Conservation (phyloP, 2,797 vertebrate genomes). For the Cyclopterus lumpus region DNA sequence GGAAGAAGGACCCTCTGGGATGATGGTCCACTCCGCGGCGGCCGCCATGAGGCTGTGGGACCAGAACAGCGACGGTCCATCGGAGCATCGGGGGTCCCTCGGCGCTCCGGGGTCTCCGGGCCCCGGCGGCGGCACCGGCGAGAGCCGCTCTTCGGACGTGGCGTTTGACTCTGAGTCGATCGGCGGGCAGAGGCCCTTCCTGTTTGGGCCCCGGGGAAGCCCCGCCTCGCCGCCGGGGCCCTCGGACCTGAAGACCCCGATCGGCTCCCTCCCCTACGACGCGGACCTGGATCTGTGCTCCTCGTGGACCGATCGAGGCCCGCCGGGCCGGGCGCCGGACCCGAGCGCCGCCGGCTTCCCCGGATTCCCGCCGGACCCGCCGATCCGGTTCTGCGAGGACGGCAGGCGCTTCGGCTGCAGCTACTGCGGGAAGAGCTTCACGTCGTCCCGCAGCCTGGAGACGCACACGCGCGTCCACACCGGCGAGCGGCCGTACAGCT, state of each 20-base stretch:
- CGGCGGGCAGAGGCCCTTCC: slow-evolving; percentile 25
- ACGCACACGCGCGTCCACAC: slow-evolving; percentile 82
- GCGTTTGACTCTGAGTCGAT: slow-evolving; percentile 51
- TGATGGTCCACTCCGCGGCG: background rate
- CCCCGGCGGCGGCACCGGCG: background rate
- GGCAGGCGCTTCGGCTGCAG: slow-evolving; percentile 74
- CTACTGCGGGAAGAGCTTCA: slow-evolving; percentile 79
- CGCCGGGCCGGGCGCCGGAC: slow-evolving; percentile 39
- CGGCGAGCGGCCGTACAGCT: slow-evolving; percentile 81
- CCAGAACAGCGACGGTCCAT: background rate
- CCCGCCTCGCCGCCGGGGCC: background rate
- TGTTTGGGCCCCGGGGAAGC: slow-evolving; percentile 21
- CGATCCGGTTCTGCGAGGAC: slow-evolving; percentile 62
- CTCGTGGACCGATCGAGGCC: slow-evolving; percentile 59
- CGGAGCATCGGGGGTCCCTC: background rate
- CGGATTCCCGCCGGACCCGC: slow-evolving; percentile 46
- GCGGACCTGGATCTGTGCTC: slow-evolving; percentile 57
- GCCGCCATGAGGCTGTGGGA: slow-evolving; percentile 49
- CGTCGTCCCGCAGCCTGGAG: slow-evolving; percentile 76
- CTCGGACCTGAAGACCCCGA: slow-evolving; percentile 45
- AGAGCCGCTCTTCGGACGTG: slow-evolving; percentile 15
- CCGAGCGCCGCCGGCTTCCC: slow-evolving; percentile 6
- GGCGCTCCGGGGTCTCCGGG: slow-evolving; percentile 42
- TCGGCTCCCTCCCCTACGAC: slow-evolving; percentile 51
- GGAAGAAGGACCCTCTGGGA: slow-evolving; percentile 32